Evolutionary conservation across 2,888 invertebrate genomes (phyloP), one percentile per base, ranked within the genome.

Genomic region (Trachelus iudaicus): DNA sequence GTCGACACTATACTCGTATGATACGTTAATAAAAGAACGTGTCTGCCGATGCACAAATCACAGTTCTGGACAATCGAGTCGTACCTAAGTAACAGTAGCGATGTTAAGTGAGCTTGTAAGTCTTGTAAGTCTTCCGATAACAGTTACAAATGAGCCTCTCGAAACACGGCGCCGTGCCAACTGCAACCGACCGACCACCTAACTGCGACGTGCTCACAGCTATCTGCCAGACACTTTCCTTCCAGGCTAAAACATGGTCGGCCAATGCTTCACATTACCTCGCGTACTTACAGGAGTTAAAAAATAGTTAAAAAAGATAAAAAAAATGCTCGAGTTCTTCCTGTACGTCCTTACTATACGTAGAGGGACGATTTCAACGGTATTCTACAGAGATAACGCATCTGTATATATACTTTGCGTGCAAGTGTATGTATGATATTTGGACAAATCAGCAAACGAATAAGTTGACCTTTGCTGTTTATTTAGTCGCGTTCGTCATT

Each of bases 71-170:
- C 71, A 71, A 71, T 33, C 23, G 56, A 56, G 56, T 23, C 23
- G 56, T 56, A 15, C 71, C 12, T 33, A 15, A 11, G 71, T 33
- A 85, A 86, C 84, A 83, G 85, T 73, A 79, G 83, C 79, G 83
- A 84, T 86, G 84, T 86, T 86, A 86, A 86, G 86, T 86, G 86
- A 87, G 86, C 86, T 86, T 86, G 85, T 86, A 86, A 86, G 86
- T 86, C 85, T 86, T 84, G 76, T 56, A 56, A 56, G 56, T 56
- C 56, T 56, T 56, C 56, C 86, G 86, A 86, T 86, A 86, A 86
- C 86, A 86, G 86, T 86, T 86, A 86, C 85, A 86, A 86, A 86
- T 84, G 86, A 86, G 86, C 85, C 86, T 86, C 86, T 86, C 85
- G 86, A 84, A 86, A 80, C 81, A 75, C 83, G 86, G 86, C 86